A percentile compares a stretch with the other conserved stretches of the same genome.
phyloP scores from a whole-genome alignment of 2,797 vertebrate species.

The Periparus ater region DNA sequence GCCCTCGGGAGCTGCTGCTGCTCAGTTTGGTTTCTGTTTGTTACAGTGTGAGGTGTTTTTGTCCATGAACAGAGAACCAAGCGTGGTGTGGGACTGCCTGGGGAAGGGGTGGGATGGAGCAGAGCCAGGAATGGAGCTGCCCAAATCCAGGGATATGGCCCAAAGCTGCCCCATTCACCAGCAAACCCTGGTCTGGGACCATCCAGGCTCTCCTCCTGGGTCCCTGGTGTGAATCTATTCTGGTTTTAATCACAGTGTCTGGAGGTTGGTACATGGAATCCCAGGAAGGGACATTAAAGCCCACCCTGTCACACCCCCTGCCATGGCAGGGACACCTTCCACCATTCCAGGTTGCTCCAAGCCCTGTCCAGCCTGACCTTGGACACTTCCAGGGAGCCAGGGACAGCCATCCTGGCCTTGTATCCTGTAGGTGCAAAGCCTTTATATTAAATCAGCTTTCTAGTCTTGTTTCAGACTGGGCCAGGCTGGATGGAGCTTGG shows the following conservation, averaged over 20 bases:
- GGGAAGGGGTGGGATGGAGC: not conserved
- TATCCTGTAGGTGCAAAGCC: not conserved
- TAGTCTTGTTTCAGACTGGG: not conserved
- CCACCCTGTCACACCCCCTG: not conserved
- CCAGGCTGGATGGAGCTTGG: not conserved
- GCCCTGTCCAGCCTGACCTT: fast-evolving
- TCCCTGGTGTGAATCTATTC: not conserved
- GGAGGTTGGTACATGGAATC: not conserved
- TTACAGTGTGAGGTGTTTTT: not conserved
- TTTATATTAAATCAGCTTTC: not conserved
- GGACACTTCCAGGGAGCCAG: not conserved
- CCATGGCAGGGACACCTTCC: not conserved
- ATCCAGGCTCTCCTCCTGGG: not conserved
- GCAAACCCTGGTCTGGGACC: not conserved
- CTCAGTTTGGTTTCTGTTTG: not conserved
- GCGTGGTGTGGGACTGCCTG: fast-evolving
- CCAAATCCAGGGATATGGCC: fast-evolving
- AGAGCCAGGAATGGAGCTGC: not conserved
- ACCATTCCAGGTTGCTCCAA: fast-evolving
- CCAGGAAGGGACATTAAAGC: not conserved
- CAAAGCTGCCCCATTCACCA: not conserved
- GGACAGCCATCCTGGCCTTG: not conserved
- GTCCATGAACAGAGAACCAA: not conserved
- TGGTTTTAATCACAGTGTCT: not conserved
- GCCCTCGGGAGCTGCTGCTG: not conserved